A percentile compares a stretch with the other conserved stretches of the same genome.
These are phyloP conservation scores for Apotomis capreana DNA, from an alignment of 2,888 invertebrate genomes.

Conservation along the genomic window DNA sequence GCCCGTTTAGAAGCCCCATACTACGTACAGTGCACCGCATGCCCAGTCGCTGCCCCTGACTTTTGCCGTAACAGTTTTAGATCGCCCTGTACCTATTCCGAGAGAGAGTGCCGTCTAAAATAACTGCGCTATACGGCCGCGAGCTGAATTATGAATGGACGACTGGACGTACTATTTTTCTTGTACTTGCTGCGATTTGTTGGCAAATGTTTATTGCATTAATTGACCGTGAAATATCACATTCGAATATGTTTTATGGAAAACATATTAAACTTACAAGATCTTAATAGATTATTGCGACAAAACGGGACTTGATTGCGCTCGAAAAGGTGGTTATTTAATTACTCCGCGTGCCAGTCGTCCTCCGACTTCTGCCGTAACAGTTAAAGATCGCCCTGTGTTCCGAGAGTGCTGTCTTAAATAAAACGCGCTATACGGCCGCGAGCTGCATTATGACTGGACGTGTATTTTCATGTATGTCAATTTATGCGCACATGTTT, in stretches of 20 bases:
- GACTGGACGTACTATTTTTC: constrained; percentile 18
- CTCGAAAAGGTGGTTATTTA: too few relatives aligned
- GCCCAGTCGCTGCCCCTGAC: constrained; percentile 37
- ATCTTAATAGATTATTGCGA: too few relatives aligned
- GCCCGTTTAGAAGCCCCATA: too few relatives aligned
- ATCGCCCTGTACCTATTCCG: constrained; percentile 55
- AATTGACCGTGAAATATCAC: too few relatives aligned
- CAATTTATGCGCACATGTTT: constrained; percentile 8
- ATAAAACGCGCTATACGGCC: constrained; percentile 50
- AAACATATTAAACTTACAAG: too few relatives aligned
- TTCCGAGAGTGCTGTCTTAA: constrained; percentile 54
- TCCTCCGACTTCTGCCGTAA: constrained; percentile 46
- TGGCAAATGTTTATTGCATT: too few relatives aligned
- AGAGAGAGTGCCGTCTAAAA: constrained; percentile 51
- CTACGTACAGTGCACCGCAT: constrained; percentile 54
- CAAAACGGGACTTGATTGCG: too few relatives aligned
- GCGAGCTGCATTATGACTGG: constrained; percentile 35
- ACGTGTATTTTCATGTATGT: constrained; percentile 10
- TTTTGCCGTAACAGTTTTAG: constrained; percentile 54
- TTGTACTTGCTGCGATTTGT: constrained; percentile 17
- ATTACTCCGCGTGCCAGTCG: constrained; percentile 44
- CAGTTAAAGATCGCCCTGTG: constrained; percentile 59
- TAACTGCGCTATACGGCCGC: constrained; percentile 49
- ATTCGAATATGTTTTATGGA: too few relatives aligned
- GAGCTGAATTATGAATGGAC: constrained; percentile 35